Evolutionary conservation across 2,888 invertebrate species (phyloP), one percentile per base, ranked within the genome.

Genomic region (Monochamus alternatus): DNA sequence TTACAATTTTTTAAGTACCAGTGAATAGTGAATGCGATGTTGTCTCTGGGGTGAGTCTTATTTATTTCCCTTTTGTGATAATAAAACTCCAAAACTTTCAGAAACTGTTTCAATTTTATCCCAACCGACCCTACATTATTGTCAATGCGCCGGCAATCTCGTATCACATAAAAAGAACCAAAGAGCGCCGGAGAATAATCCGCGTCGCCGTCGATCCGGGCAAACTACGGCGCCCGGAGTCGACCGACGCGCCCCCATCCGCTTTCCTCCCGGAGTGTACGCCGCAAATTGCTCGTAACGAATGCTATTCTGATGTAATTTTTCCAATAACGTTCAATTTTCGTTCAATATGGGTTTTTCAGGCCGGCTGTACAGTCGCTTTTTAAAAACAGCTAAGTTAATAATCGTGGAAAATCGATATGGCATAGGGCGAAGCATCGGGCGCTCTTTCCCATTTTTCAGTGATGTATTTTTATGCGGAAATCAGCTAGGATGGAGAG

Each of bases 281-380:
- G 82, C 86, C 86, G 78, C 86, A 87, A 87, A 87, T 87, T 86
- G 86, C 77, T 85, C 83, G 84, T 87, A 87, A 87, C 86, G 87
- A 87, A 87, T 84, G 84, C 87, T 86, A 87, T 87, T 87, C 86
- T 85, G 82, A 81, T 76, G 80, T 86, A 87, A 87, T 87, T 87
- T 87, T 87, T 87, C 86, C 86, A 87, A 87, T 87, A 86, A 87
- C 82, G 86, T 86, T 77, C 84, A 86, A 86, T 86, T 87, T 86
- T 84, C 81, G 83, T 81, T 80, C 80, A 80, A 82, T 82, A 81
- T 79, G 79, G 77, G 75, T 81, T 81, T 79, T 76, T 77, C 74
- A 76, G 75, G 69, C 72, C 31, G 75, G 69, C 78, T 76, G 75
- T 77, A 77, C 74, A 74, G 66, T 77, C 80, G 52, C 78, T 77